Percentiles rank a stretch among this genome's conserved stretches.
phyloP scores from a whole-genome alignment of 2,797 vertebrate genomes.

The Trematomus bernacchii region DNA sequence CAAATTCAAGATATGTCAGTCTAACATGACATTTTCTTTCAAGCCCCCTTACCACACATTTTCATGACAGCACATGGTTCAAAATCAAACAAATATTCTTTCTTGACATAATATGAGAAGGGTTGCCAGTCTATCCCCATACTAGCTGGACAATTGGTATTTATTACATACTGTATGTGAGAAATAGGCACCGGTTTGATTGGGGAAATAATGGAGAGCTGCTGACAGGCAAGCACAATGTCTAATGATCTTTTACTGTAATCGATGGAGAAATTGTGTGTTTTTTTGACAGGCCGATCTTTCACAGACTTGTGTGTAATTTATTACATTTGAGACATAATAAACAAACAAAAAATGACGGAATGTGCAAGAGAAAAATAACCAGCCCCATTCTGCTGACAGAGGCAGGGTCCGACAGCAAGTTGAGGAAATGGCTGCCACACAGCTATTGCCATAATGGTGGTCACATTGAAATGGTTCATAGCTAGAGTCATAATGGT shows the following conservation, averaged over 20 bases:
- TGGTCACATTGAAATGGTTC: constrained; percentile 9
- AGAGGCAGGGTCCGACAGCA: not conserved
- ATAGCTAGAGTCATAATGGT: not conserved
- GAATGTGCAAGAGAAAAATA: not conserved
- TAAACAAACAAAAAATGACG: constrained; percentile 11
- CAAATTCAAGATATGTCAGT: not conserved
- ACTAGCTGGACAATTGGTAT: not conserved
- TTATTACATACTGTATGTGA: not conserved
- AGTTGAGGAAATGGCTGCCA: constrained; percentile 5
- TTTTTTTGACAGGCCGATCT: not conserved
- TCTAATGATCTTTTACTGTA: not conserved
- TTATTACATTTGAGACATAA: not conserved
- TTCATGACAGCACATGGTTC: not conserved
- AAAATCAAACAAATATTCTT: not conserved
- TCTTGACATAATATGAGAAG: not conserved
- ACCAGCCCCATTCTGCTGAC: not conserved
- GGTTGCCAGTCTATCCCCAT: not conserved
- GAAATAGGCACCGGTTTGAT: constrained; percentile 19
- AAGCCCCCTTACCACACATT: constrained; percentile 13
- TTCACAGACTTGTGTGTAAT: not conserved
- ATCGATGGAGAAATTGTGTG: not conserved
- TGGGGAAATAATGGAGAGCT: not conserved
- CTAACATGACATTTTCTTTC: constrained; percentile 2
- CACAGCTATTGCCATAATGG: constrained; percentile 2
- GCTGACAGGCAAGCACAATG: not conserved